Evolutionary conservation across 2,888 invertebrate species (phyloP).

Genomic region (Ochlodes sylvanus): DNA sequence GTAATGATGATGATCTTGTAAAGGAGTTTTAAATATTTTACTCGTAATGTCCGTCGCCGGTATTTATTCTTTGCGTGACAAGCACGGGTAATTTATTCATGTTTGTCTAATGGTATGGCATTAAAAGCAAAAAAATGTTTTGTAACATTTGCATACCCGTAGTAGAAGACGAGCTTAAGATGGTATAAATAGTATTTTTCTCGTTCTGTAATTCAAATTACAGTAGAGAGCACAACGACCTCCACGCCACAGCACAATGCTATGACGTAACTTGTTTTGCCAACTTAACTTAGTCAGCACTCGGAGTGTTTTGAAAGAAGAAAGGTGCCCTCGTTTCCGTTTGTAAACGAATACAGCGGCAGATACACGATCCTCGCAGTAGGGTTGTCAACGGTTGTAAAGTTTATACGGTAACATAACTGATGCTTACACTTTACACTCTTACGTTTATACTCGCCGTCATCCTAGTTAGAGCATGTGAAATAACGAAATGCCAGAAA

Average conservation of each 20-base stretch:
- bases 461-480: too few relatives aligned
- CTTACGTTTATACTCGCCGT: too few relatives aligned
- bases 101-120: not conserved
- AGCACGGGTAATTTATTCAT: too few relatives aligned
- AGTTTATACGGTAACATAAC: not conserved
- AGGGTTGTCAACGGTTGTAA: slow-evolving; percentile 3
- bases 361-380: not conserved
- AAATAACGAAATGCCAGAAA: too few relatives aligned
- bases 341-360: slow-evolving; percentile 66
- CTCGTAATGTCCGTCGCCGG: too few relatives aligned
- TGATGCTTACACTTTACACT: not conserved
- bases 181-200: slow-evolving; percentile 25
- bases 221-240: slow-evolving; percentile 42
- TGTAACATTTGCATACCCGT: not conserved
- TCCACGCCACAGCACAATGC: slow-evolving; percentile 41
- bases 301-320: slow-evolving; percentile 72
- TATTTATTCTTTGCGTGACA: too few relatives aligned
- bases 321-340: slow-evolving; percentile 70
- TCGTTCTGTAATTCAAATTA: slow-evolving; percentile 29
- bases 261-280: slow-evolving; percentile 78
- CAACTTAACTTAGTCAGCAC: slow-evolving; percentile 69
- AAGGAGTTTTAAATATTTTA: too few relatives aligned
- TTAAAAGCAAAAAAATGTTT: not conserved
- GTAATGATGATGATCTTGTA: too few relatives aligned
- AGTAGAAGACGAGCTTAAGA: slow-evolving; percentile 23